Evolutionary conservation across 1,140 invertebrate genomes (phyloP).

Genomic region (Drosophila insularis): DNA sequence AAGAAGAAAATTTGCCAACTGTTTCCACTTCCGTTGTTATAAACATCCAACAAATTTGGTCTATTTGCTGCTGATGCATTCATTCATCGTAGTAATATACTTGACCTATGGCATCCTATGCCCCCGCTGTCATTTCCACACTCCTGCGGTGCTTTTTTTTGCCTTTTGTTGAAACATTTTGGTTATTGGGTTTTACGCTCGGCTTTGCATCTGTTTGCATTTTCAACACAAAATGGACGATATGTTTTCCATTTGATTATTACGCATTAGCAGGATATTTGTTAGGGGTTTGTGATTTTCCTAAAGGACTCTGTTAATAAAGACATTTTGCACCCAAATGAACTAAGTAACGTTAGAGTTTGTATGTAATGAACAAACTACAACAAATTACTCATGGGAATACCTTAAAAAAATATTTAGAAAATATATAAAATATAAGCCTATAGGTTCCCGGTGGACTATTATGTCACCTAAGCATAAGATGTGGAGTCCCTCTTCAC

Average conservation of each 20-base stretch:
- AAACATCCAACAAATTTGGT: constrained; percentile 16
- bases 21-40: constrained; percentile 47
- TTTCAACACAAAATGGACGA: constrained; percentile 54
- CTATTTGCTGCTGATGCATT: constrained; percentile 45
- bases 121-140: constrained; percentile 58
- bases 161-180: constrained; percentile 47
- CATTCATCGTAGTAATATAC: constrained; percentile 47
- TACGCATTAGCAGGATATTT: constrained; percentile 39
- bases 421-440: not conserved
- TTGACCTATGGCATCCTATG: constrained; percentile 53
- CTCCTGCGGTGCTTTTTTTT: constrained; percentile 65
- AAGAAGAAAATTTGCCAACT: constrained; percentile 32
- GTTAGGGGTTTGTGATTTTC: constrained; percentile 14
- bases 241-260: constrained; percentile 60
- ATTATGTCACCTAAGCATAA: not conserved
- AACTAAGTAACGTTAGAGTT: not conserved
- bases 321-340: too few relatives aligned
- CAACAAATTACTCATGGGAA: not conserved
- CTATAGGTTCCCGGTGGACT: not conserved
- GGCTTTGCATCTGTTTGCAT: constrained; percentile 79
- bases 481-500: not conserved
- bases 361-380: not conserved
- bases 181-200: constrained; percentile 67
- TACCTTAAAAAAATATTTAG: not conserved
- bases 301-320: not conserved